Percentiles rank a stretch among this genome's conserved stretches.
Evolutionary conservation across 2,888 invertebrate species (phyloP).

Genomic region (Pteria penguin): DNA sequence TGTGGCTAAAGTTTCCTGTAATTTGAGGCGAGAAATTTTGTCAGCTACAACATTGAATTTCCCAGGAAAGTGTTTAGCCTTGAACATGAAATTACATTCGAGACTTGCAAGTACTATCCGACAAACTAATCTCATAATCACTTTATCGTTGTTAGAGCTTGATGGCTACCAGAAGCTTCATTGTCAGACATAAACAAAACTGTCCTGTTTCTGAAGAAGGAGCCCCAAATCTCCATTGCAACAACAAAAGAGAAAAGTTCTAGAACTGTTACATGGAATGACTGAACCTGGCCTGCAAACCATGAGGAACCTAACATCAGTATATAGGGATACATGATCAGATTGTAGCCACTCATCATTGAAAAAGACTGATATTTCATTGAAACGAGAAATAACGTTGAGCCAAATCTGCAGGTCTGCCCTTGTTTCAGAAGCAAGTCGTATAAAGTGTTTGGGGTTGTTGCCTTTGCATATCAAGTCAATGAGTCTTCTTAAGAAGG

Average conservation of each 20-base stretch:
- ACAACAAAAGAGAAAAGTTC: slow-evolving; percentile 17
- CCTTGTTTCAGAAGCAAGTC: background rate
- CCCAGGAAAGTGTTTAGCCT: slow-evolving; percentile 29
- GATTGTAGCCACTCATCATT: slow-evolving; percentile 6
- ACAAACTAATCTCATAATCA: slow-evolving; percentile 3
- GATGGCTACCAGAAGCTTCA: too few species aligned
- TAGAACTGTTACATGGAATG: slow-evolving; percentile 5
- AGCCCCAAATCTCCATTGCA: slow-evolving; percentile 5
- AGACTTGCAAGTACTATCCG: background rate
- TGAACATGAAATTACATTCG: slow-evolving; percentile 25
- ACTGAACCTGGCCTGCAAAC: background rate
- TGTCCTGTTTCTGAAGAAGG: background rate
- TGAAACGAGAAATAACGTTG: background rate
- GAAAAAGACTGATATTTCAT: slow-evolving; percentile 13
- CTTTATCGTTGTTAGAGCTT: too few species aligned
- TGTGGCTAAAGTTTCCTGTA: background rate
- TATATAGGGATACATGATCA: slow-evolving; percentile 4
- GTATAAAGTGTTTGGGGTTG: background rate
- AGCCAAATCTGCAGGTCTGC: slow-evolving; percentile 5
- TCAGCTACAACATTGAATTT: slow-evolving; percentile 29
- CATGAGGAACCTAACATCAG: too few species aligned
- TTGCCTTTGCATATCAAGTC: background rate
- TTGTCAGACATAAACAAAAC: slow-evolving; percentile 27
- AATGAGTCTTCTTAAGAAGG: slow-evolving; percentile 1
- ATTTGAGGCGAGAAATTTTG: slow-evolving; percentile 21